Percentiles rank a stretch among this genome's conserved stretches.
phyloP scores from a whole-genome alignment of 2,888 invertebrate species.

The Tridacna crocea region DNA sequence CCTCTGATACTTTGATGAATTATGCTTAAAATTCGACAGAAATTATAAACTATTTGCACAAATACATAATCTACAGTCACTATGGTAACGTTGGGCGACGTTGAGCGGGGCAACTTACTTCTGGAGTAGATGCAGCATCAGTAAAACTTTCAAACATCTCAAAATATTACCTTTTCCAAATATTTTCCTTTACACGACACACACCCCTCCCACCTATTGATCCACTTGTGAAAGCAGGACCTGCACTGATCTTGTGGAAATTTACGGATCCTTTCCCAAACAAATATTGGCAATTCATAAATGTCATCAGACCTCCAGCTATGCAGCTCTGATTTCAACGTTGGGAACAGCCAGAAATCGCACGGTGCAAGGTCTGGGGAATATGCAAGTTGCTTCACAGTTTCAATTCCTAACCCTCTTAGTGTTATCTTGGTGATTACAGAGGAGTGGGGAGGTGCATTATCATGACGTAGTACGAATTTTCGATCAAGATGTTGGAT shows the following conservation, averaged over 20 bases:
- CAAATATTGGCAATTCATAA: background rate
- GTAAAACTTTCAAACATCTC: background rate
- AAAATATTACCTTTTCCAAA: background rate
- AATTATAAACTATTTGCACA: too few relatives aligned
- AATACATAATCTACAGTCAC: too few relatives aligned
- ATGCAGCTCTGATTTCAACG: conserved; percentile 9
- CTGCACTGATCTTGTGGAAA: background rate
- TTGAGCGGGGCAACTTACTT: too few relatives aligned
- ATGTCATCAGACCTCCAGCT: background rate
- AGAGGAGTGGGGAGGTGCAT: conserved; percentile 24
- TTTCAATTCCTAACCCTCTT: conserved; percentile 13
- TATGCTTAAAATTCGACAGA: too few relatives aligned
- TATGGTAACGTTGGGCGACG: too few relatives aligned
- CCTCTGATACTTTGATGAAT: too few relatives aligned
- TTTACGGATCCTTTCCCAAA: background rate
- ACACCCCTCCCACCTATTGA: background rate
- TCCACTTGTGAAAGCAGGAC: background rate
- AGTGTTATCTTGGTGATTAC: conserved; percentile 17
- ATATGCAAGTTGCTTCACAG: conserved; percentile 24
- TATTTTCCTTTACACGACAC: background rate
- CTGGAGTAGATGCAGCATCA: too few relatives aligned
- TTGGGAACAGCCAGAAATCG: conserved; percentile 17
- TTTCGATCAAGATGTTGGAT: background rate
- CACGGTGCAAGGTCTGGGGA: conserved; percentile 4
- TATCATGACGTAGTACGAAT: conserved; percentile 20